A percentile compares a stretch with the other conserved stretches of the same genome.
Evolutionary conservation across 2,888 invertebrate genomes (phyloP).

Genomic region (Unio pictorum): DNA sequence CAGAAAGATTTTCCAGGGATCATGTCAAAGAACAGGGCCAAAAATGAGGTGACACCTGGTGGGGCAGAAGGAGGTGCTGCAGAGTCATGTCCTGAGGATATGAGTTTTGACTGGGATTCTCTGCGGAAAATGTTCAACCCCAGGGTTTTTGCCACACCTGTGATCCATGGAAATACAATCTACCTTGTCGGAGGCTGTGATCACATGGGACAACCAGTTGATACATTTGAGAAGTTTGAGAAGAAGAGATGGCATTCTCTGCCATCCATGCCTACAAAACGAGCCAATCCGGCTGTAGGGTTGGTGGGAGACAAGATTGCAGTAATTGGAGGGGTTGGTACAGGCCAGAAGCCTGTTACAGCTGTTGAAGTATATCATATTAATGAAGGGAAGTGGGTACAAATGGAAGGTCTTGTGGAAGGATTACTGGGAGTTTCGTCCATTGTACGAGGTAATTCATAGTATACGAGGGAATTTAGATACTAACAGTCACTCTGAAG

Average conservation of each 20-base stretch:
- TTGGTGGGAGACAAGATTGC: constrained; percentile 59
- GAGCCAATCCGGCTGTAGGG: constrained; percentile 61
- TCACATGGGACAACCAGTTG: constrained; percentile 62
- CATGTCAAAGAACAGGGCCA: too few species aligned
- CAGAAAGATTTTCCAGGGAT: too few species aligned
- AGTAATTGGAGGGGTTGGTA: constrained; percentile 64
- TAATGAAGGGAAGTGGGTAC: constrained; percentile 58
- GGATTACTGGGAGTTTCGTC: constrained; percentile 64
- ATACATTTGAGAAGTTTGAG: constrained; percentile 61
- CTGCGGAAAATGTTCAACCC: constrained; percentile 64
- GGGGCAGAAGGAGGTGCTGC: too few species aligned
- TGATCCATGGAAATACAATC: constrained; percentile 52
- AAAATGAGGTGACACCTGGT: too few species aligned
- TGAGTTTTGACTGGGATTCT: constrained; percentile 29
- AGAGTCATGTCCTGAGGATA: neutral
- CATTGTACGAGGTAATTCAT: constrained; percentile 54
- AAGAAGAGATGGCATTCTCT: constrained; percentile 57
- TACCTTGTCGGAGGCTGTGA: constrained; percentile 70
- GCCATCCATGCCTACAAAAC: constrained; percentile 62
- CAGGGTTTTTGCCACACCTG: constrained; percentile 63
- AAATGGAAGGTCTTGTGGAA: constrained; percentile 50
- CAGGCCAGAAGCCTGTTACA: constrained; percentile 61
- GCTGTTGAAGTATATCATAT: constrained; percentile 65
- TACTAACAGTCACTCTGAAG: too few species aligned
- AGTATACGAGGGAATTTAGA: too few species aligned